A percentile compares a stretch with the other conserved stretches of the same genome.
phyloP scores from a whole-genome alignment of 2,797 vertebrate species.

The Xenopus petersii region DNA sequence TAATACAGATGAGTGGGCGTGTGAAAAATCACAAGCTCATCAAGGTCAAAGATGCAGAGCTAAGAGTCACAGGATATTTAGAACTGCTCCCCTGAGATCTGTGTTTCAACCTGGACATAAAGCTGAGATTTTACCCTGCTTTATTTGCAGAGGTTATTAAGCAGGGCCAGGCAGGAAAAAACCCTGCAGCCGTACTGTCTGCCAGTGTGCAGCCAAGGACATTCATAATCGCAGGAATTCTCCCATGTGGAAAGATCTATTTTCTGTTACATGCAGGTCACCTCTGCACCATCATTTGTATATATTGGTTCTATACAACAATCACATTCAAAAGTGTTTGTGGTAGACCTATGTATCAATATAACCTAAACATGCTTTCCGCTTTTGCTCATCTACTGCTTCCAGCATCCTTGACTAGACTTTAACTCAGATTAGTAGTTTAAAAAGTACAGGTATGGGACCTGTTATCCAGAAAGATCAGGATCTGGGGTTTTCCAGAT shows the following conservation, averaged over 20 bases:
- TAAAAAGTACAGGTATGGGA: too few species aligned
- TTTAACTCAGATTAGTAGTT: too few species aligned
- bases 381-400: too few species aligned
- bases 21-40: constrained; percentile 3
- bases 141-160: constrained; percentile 29
- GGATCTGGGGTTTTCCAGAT: too few species aligned
- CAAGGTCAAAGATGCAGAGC: constrained; percentile 18
- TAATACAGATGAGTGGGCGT: not conserved
- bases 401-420: too few species aligned
- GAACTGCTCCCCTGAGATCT: not conserved
- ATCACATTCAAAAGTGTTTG: too few species aligned
- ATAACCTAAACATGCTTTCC: too few species aligned
- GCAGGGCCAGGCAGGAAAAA: constrained; percentile 18
- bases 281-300: constrained; percentile 8
- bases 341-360: too few species aligned
- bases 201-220: constrained; percentile 18
- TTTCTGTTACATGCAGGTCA: constrained; percentile 11
- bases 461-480: too few species aligned
- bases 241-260: constrained; percentile 17
- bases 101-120: not conserved
- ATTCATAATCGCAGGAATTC: constrained; percentile 23
- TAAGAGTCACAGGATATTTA: not conserved
- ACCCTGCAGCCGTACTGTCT: constrained; percentile 22
- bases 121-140: constrained; percentile 9
- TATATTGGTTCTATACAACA: not conserved